Conservation (phyloP, 2,113 vertebrate species). For the Phalacrocorax pelagicus region DNA sequence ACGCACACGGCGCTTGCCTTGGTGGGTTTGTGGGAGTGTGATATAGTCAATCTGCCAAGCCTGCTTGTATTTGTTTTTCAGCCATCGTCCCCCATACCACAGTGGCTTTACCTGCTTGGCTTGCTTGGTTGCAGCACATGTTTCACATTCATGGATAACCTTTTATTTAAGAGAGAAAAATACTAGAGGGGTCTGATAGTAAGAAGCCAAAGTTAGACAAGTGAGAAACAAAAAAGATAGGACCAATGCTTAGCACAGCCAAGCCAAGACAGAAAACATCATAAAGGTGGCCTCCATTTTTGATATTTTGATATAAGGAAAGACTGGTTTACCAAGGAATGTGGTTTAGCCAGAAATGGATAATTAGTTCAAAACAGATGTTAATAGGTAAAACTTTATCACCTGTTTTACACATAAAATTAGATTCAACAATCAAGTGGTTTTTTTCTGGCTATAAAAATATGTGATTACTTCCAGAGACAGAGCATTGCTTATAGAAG, state of each 20-base stretch:
- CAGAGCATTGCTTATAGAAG: neutral
- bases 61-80: too few species aligned
- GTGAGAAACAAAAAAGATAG: neutral
- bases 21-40: too few species aligned
- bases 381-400: constrained; percentile 60
- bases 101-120: too few species aligned
- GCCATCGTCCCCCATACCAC: too few species aligned
- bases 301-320: neutral
- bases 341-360: constrained; percentile 15
- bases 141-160: neutral
- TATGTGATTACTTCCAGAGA: constrained; percentile 35
- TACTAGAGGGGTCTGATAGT: neutral
- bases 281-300: neutral
- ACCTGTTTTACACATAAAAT: constrained; percentile 56
- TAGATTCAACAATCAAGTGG: constrained; percentile 24
- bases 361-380: constrained; percentile 55
- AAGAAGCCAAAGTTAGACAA: neutral
- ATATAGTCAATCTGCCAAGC: too few species aligned
- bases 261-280: neutral
- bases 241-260: neutral
- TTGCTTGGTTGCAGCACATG: too few species aligned
- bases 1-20: too few species aligned
- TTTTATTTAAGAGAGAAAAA: neutral
- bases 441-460: constrained; percentile 19
- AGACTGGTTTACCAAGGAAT: neutral